phyloP scores from a whole-genome alignment of 2,113 vertebrate genomes.

The Orientallactaga bullata region DNA sequence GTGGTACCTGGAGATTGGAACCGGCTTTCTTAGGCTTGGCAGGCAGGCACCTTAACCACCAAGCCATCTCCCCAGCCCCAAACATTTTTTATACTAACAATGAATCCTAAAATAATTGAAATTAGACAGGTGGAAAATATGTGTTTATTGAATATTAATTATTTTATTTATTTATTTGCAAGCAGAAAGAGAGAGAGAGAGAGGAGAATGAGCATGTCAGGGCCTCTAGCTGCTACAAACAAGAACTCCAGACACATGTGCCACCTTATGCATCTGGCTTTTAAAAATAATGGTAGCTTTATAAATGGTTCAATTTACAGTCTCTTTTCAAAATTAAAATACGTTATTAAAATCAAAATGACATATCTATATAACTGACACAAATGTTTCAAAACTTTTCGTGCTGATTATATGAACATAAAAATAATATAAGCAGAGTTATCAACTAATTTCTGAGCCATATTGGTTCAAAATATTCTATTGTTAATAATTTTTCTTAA shows the following conservation, averaged over 20 bases:
- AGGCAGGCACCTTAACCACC: no score
- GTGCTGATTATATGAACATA: slow-evolving; percentile 28
- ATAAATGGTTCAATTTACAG: slow-evolving; percentile 7
- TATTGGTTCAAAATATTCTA: background rate
- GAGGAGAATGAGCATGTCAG: no score
- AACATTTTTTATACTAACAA: background rate
- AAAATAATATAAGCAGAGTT: slow-evolving; percentile 46
- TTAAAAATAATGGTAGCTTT: background rate
- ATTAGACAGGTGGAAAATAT: slow-evolving; percentile 28
- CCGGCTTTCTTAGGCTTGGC: no score
- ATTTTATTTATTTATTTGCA: background rate
- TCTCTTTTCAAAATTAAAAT: slow-evolving; percentile 50
- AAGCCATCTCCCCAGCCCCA: no score
- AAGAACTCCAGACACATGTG: no score
- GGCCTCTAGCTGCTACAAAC: no score
- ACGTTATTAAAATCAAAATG: slow-evolving; percentile 49
- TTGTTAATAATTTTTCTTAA: background rate
- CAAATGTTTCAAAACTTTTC: background rate
- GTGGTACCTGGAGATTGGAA: no score
- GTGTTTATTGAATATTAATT: background rate
- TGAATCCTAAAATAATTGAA: background rate
- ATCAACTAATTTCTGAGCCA: background rate
- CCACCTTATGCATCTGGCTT: no score
- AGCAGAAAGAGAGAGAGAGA: no score
- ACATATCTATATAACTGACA: slow-evolving; percentile 24